Conservation (phyloP, 2,888 invertebrate species). For the Trypoxylon attenuatum region DNA sequence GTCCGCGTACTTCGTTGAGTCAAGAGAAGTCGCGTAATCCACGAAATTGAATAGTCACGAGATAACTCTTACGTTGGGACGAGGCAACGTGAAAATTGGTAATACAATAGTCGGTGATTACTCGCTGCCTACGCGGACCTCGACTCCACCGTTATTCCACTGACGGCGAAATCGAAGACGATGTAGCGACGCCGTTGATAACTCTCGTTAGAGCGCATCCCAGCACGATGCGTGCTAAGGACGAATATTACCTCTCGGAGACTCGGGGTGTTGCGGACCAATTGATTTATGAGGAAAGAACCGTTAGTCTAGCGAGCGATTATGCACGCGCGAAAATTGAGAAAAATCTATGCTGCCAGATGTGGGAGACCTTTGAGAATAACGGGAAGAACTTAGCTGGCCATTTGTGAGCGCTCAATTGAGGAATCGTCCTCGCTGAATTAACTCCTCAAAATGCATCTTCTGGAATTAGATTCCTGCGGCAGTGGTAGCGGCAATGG, state of each 20-base stretch:
- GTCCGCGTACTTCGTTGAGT: too few relatives aligned
- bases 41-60: constrained; percentile 30
- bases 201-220: background rate
- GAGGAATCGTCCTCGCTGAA: background rate
- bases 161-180: background rate
- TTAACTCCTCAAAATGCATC: background rate
- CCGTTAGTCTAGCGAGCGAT: too few relatives aligned
- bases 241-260: background rate
- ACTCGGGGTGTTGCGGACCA: background rate
- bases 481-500: too few relatives aligned
- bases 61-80: constrained; percentile 13
- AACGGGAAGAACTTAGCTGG: too few relatives aligned
- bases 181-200: background rate
- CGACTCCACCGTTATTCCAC: background rate
- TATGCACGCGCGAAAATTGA: too few relatives aligned
- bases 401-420: too few relatives aligned
- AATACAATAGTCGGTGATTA: background rate
- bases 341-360: too few relatives aligned
- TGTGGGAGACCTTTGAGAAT: too few relatives aligned
- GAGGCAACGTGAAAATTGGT: background rate
- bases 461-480: background rate
- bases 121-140: background rate
- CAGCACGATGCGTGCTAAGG: background rate
- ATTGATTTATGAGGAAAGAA: background rate
- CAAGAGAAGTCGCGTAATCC: constrained; percentile 13